phyloP scores from a whole-genome alignment of 2,797 vertebrate species.

The Syncerus caffer region DNA sequence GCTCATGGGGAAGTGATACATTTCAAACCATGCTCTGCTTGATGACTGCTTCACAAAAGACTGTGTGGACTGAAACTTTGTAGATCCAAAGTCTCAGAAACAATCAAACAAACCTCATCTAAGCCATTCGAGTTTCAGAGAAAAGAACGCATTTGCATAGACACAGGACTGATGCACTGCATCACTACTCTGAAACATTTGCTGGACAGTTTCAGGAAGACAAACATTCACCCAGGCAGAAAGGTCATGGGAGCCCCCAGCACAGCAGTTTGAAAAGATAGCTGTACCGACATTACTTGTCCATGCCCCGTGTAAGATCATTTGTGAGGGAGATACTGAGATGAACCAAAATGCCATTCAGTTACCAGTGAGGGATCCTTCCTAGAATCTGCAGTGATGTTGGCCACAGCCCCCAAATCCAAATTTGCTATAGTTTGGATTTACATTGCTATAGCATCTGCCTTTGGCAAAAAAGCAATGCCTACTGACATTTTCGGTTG shows the following conservation, averaged over 20 bases:
- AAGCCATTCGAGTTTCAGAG: background rate
- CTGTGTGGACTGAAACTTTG: background rate
- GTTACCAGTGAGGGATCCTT: background rate
- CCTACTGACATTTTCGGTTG: background rate
- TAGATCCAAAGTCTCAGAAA: slow-evolving; percentile 12
- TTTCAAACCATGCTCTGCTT: background rate
- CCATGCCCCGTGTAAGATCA: background rate
- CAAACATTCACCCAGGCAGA: accelerated
- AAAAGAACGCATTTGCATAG: background rate
- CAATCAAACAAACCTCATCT: background rate
- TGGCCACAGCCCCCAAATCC: background rate
- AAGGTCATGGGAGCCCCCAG: background rate
- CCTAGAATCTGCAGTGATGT: background rate
- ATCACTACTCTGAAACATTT: accelerated
- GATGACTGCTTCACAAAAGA: background rate
- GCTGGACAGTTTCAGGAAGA: accelerated
- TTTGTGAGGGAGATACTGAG: background rate
- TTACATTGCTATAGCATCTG: background rate
- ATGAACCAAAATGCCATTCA: background rate
- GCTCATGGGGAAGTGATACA: background rate
- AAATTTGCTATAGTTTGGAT: background rate
- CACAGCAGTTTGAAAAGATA: background rate
- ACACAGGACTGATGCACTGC: accelerated
- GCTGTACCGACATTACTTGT: background rate
- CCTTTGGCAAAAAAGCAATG: background rate